Percentiles rank a stretch among this genome's conserved stretches.
These are phyloP conservation scores for Zoroaster sp. DNA, from an alignment of 53 echinoderm and acorn worm species.

Conservation along the genomic window DNA sequence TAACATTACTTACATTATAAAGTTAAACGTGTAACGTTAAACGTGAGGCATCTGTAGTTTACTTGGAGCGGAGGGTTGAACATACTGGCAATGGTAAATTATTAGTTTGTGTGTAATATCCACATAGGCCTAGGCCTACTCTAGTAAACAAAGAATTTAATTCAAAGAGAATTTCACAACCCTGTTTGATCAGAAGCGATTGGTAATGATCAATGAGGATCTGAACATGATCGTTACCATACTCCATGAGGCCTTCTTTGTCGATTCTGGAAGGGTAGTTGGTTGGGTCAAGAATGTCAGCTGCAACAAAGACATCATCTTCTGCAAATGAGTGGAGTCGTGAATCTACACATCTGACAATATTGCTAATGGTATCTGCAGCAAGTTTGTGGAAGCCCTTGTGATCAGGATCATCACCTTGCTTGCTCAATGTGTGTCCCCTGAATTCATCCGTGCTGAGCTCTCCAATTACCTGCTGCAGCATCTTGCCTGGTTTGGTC, in stretches of 20 bases:
- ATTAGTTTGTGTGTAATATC: too few relatives aligned
- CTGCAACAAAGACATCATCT: background rate
- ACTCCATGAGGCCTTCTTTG: background rate
- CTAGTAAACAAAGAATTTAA: too few relatives aligned
- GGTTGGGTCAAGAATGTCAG: slow-evolving; percentile 19
- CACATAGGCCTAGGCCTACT: too few relatives aligned
- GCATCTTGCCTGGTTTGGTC: background rate
- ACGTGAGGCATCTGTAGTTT: too few relatives aligned
- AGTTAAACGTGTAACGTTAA: too few relatives aligned
- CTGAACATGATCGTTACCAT: background rate
- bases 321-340: background rate
- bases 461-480: background rate
- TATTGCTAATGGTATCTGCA: background rate
- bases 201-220: background rate
- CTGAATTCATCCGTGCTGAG: slow-evolving; percentile 1
- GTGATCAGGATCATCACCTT: background rate
- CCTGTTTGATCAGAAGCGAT: slow-evolving; percentile 3
- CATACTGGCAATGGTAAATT: too few relatives aligned
- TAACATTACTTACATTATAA: too few relatives aligned
- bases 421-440: background rate
- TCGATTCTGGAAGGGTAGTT: slow-evolving; percentile 4
- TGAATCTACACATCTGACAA: background rate
- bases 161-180: too few relatives aligned
- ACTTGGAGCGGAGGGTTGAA: too few relatives aligned
- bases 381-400: background rate